Conservation (phyloP, 2,113 vertebrate genomes). For the Puntigrus tetrazona region DNA sequence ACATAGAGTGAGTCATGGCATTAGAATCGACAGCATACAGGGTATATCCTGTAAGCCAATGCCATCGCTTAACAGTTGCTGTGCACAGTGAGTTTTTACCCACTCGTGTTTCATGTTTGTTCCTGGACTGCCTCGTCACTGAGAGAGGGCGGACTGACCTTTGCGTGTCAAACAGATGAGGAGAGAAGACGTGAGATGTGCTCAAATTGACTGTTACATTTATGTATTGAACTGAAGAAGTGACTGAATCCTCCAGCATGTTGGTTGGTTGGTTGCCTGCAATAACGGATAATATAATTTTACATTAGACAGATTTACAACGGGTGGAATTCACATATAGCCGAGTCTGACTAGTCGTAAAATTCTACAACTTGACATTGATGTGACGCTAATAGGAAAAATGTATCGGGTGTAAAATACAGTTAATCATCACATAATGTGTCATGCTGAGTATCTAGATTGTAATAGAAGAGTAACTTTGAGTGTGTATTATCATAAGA, state of each 20-base stretch:
- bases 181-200: background rate
- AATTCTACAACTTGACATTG: slow-evolving; percentile 23
- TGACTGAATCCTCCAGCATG: background rate
- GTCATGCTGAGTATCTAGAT: background rate
- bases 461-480: background rate
- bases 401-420: slow-evolving; percentile 27
- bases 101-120: slow-evolving; percentile 29
- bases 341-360: slow-evolving; percentile 7
- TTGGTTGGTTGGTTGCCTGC: background rate
- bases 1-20: slow-evolving; percentile 46
- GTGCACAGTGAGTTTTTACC: slow-evolving; percentile 19
- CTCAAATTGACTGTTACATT: background rate
- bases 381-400: slow-evolving; percentile 33
- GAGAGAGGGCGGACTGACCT: slow-evolving; percentile 26
- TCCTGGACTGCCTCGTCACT: slow-evolving; percentile 11
- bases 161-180: slow-evolving; percentile 14
- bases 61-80: slow-evolving; percentile 24
- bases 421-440: background rate
- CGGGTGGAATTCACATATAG: background rate
- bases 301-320: slow-evolving; percentile 21
- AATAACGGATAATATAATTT: background rate
- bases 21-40: slow-evolving; percentile 42
- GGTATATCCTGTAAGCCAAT: slow-evolving; percentile 45
- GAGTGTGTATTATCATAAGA: background rate
- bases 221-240: background rate